Evolutionary conservation across 2,888 invertebrate species (phyloP), one percentile per base, ranked within the genome.

Genomic region (Ptychoptera albimana): DNA sequence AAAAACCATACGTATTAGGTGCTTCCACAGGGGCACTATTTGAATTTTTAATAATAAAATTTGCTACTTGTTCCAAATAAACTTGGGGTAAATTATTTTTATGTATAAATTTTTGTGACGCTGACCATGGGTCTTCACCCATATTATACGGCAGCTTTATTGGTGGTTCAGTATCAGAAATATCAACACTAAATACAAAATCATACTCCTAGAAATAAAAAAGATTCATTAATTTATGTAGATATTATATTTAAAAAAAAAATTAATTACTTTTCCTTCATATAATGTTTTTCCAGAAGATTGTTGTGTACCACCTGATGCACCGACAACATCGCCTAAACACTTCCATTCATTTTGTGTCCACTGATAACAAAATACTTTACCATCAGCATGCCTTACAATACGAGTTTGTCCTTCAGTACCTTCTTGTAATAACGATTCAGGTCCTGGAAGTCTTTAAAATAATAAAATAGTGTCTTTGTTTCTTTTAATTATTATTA

Each of bases 181-280:
- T 82, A 55, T 94, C 94, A n/a, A 97, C 89, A 51, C 79, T 82
- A 63, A 97, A 96, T 29, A 96, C 93, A 65, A 77, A 94, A 67
- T 97, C 97, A 59, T 93, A 97, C 56, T 88, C 83, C 57, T 59
- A 39, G 15, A 48, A 44, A 11, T 16, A 11, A 42, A 11, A 12
- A 1, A 45, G n/a, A 45, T 39, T 23, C 38, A 48, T 40, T 41
- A 50, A 23, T 35, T 13, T 5, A 23, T 5, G 3, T 5, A 23
- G 23, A 23, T n/a, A n/a, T 14, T 13, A 35, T 8, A 14, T 32
- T 34, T 32, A 30, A 37, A 47, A 42, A 32, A 7, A 32, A 32
- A 32, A 9, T 23, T 11, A 32, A 9, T 32, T 44, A 57, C 58
- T 50, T 85, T 79, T 52, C 94, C 94, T 58, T 92, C 82, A 57